Conservation (phyloP, 2,797 vertebrate genomes). For the Adelosebastes latens region DNA sequence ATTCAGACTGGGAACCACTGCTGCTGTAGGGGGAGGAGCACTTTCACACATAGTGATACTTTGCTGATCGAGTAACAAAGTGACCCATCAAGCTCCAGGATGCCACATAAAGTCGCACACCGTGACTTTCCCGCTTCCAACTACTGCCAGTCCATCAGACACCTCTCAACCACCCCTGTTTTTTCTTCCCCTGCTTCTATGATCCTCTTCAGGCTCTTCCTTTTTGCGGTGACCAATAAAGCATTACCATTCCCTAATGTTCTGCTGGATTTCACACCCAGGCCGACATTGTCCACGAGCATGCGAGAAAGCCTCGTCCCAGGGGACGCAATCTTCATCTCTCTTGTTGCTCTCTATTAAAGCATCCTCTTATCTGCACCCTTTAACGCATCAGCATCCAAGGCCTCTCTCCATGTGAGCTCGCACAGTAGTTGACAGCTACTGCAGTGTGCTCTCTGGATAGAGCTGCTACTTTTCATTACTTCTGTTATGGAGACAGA, state of each 20-base stretch:
- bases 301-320: constrained; percentile 52
- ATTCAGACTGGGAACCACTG: constrained; percentile 63
- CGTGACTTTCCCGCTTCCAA: constrained; percentile 65
- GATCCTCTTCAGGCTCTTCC: constrained; percentile 16
- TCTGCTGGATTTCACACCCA: constrained; percentile 77
- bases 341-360: constrained; percentile 50
- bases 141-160: constrained; percentile 23
- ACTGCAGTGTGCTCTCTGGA: constrained; percentile 45
- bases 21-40: constrained; percentile 60
- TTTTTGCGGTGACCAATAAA: constrained; percentile 64
- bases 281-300: constrained; percentile 48
- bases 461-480: constrained; percentile 33
- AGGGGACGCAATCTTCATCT: constrained; percentile 44
- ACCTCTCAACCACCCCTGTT: not conserved
- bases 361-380: constrained; percentile 63
- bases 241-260: constrained; percentile 59
- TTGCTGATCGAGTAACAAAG: constrained; percentile 84
- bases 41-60: constrained; percentile 81
- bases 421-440: constrained; percentile 64
- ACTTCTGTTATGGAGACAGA: constrained; percentile 3
- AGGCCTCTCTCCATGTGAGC: constrained; percentile 38
- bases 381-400: constrained; percentile 63
- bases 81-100: constrained; percentile 82
- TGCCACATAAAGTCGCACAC: constrained; percentile 75
- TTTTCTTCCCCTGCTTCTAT: constrained; percentile 15